Percentiles rank a stretch among this genome's conserved stretches.
phyloP scores from a whole-genome alignment of 2,888 invertebrate genomes.

The Clistopyga incitator region DNA sequence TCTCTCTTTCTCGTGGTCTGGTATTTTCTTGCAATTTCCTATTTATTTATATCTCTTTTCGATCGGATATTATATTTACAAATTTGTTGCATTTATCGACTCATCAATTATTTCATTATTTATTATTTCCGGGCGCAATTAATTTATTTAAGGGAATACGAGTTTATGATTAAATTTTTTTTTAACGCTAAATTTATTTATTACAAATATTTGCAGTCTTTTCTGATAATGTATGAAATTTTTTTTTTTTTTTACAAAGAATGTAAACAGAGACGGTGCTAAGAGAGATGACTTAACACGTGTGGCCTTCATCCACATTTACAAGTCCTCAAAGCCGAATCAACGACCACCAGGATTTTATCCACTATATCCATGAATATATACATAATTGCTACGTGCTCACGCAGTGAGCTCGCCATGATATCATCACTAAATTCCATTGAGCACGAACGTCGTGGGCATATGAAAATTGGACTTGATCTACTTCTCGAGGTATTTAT shows the following conservation, averaged over 20 bases:
- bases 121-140: slow-evolving; percentile 22
- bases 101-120: slow-evolving; percentile 28
- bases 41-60: slow-evolving; percentile 21
- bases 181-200: slow-evolving; percentile 1
- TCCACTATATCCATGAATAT: slow-evolving; percentile 30
- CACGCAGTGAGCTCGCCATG: slow-evolving; percentile 74
- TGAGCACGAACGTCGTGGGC: slow-evolving; percentile 54
- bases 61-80: slow-evolving; percentile 50
- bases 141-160: neutral
- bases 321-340: slow-evolving; percentile 56
- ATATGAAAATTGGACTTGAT: slow-evolving; percentile 55
- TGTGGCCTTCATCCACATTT: slow-evolving; percentile 50
- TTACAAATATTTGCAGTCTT: neutral
- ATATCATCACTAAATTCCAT: slow-evolving; percentile 80
- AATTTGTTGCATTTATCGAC: neutral
- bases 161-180: too few species aligned
- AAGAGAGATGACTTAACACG: slow-evolving; percentile 49
- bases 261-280: slow-evolving; percentile 20
- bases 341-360: slow-evolving; percentile 40
- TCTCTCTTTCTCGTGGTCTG: slow-evolving; percentile 4
- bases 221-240: neutral
- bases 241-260: too few species aligned
- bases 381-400: slow-evolving; percentile 9
- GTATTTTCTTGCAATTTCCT: neutral
- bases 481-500: slow-evolving; percentile 43